Percentiles rank a stretch among this genome's conserved stretches.
Conservation (phyloP, 1,140 invertebrate genomes). For the Papilio helenus region DNA sequence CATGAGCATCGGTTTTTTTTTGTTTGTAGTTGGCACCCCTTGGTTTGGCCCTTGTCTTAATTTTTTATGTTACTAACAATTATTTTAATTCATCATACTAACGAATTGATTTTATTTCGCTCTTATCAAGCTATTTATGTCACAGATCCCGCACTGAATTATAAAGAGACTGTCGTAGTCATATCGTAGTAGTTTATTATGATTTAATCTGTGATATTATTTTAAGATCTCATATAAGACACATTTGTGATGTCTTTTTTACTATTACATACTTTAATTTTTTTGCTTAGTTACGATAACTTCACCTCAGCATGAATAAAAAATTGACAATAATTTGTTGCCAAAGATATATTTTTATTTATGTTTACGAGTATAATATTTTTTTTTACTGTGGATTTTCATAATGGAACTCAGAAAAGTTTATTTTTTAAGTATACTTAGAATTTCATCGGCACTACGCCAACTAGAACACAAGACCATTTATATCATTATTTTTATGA, state of each 20-base stretch:
- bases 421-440: background rate
- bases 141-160: slow-evolving; percentile 44
- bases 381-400: background rate
- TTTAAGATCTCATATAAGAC: slow-evolving; percentile 54
- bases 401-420: background rate
- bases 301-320: background rate
- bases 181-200: slow-evolving; percentile 60
- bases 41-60: slow-evolving; percentile 81
- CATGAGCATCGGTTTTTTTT: slow-evolving; percentile 72
- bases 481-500: background rate
- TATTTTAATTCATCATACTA: slow-evolving; percentile 47
- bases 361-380: background rate
- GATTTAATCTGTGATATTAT: slow-evolving; percentile 80
- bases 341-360: slow-evolving; percentile 29
- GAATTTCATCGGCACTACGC: background rate
- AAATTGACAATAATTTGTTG: slow-evolving; percentile 28
- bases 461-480: slow-evolving; percentile 3
- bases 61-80: slow-evolving; percentile 58
- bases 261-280: background rate
- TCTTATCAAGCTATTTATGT: slow-evolving; percentile 17
- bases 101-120: slow-evolving; percentile 46
- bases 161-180: slow-evolving; percentile 67
- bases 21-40: slow-evolving; percentile 81
- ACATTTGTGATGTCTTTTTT: slow-evolving; percentile 6
- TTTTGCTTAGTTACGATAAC: slow-evolving; percentile 13